These are phyloP conservation scores for Ptilodon capucinus DNA, from an alignment of 2,888 invertebrate species.

Conservation along the genomic window DNA sequence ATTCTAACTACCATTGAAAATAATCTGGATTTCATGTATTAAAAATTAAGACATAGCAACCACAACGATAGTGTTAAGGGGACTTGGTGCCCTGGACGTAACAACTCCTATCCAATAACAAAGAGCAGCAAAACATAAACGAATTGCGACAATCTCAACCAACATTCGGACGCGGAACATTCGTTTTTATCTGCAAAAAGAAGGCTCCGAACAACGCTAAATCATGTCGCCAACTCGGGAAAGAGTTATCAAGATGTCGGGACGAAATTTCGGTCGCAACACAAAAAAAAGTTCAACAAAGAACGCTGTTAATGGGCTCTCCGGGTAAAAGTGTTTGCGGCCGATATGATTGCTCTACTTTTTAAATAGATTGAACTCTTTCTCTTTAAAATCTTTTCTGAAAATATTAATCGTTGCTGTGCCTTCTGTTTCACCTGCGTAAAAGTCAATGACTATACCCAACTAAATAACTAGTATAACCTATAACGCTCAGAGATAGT, in stretches of 20 bases:
- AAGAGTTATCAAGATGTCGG: slow-evolving; percentile 52
- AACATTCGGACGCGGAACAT: slow-evolving; percentile 9
- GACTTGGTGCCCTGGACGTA: too few relatives aligned
- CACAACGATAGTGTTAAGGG: too few relatives aligned
- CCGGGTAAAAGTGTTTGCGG: not conserved
- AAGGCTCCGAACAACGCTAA: slow-evolving; percentile 39
- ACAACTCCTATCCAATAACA: not conserved
- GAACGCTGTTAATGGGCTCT: slow-evolving; percentile 16
- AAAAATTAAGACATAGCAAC: too few relatives aligned
- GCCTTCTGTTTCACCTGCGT: too few relatives aligned
- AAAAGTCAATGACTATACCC: too few relatives aligned
- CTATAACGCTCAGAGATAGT: too few relatives aligned
- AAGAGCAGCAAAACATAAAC: not conserved
- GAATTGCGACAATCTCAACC: not conserved
- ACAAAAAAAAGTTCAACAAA: slow-evolving; percentile 28
- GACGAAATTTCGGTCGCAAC: slow-evolving; percentile 19
- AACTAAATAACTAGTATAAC: too few relatives aligned
- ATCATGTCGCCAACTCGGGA: slow-evolving; percentile 43
- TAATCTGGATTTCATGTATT: too few relatives aligned
- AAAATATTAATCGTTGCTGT: not conserved
- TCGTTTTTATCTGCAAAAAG: slow-evolving; percentile 20
- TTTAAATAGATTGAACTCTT: not conserved
- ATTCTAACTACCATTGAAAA: too few relatives aligned
- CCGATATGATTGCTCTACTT: not conserved
- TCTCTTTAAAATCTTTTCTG: not conserved